Evolutionary conservation across 2,797 vertebrate genomes (phyloP).

Genomic region (Muraenolepis orangiensis): DNA sequence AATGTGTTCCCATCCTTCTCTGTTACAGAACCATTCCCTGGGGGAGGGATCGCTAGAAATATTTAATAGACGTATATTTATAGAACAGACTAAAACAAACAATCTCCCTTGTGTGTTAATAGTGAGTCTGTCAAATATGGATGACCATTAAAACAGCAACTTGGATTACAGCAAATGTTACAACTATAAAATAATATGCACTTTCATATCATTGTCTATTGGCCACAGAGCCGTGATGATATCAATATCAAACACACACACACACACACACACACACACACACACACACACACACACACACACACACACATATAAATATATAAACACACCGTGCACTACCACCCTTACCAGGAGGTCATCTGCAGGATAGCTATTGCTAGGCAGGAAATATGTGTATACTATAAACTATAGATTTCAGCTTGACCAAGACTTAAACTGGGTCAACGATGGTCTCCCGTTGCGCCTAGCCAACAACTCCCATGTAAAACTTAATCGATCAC

Average conservation of each 20-base stretch:
- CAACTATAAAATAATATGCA: not conserved
- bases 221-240: not conserved
- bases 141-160: slow-evolving; percentile 37
- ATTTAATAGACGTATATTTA: slow-evolving; percentile 28
- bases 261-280: too few relatives aligned
- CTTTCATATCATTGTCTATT: not conserved
- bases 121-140: slow-evolving; percentile 40
- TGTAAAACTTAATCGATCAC: slow-evolving; percentile 11
- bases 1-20: slow-evolving; percentile 49
- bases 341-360: not conserved
- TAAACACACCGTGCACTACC: not conserved
- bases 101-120: slow-evolving; percentile 33
- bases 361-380: not conserved
- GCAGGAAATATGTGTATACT: not conserved
- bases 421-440: slow-evolving; percentile 1
- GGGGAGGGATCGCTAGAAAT: slow-evolving; percentile 22
- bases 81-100: slow-evolving; percentile 18
- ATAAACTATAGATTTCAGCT: not conserved
- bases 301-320: too few relatives aligned
- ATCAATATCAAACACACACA: not conserved
- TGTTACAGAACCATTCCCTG: slow-evolving; percentile 46
- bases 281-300: too few relatives aligned
- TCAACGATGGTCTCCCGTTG: not conserved
- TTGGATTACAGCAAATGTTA: slow-evolving; percentile 15
- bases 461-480: slow-evolving; percentile 17